Conservation (phyloP, 2,888 invertebrate species). For the Calephelis perditalis region DNA sequence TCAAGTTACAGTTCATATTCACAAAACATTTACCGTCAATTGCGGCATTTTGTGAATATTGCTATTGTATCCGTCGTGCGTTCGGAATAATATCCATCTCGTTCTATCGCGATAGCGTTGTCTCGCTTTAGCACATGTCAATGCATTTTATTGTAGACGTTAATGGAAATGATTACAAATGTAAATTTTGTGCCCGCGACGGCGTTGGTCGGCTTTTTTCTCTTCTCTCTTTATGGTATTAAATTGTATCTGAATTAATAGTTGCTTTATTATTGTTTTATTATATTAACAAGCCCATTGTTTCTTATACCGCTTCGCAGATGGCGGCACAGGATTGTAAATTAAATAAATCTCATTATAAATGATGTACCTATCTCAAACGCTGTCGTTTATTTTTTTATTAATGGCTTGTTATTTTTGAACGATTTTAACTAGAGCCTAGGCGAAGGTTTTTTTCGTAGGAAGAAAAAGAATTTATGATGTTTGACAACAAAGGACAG, state of each 20-base stretch:
- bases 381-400: background rate
- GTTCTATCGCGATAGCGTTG: slow-evolving; percentile 48
- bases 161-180: slow-evolving; percentile 76
- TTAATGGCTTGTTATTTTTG: slow-evolving; percentile 9
- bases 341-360: slow-evolving; percentile 12
- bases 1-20: slow-evolving; percentile 31
- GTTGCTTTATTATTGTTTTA: slow-evolving; percentile 25
- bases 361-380: slow-evolving; percentile 16
- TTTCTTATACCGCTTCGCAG: slow-evolving; percentile 19
- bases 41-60: slow-evolving; percentile 32
- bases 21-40: slow-evolving; percentile 26
- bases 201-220: slow-evolving; percentile 69
- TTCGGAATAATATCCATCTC: slow-evolving; percentile 46
- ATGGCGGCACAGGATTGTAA: slow-evolving; percentile 14
- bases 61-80: slow-evolving; percentile 71
- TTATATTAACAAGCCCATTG: slow-evolving; percentile 23
- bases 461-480: no score
- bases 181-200: slow-evolving; percentile 74
- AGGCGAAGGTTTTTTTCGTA: no score
- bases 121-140: slow-evolving; percentile 62
- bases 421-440: background rate
- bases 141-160: slow-evolving; percentile 76
- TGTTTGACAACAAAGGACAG: no score
- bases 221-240: slow-evolving; percentile 65
- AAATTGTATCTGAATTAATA: slow-evolving; percentile 64